phyloP scores from a whole-genome alignment of 2,797 vertebrate genomes.

The Chelon labrosus region DNA sequence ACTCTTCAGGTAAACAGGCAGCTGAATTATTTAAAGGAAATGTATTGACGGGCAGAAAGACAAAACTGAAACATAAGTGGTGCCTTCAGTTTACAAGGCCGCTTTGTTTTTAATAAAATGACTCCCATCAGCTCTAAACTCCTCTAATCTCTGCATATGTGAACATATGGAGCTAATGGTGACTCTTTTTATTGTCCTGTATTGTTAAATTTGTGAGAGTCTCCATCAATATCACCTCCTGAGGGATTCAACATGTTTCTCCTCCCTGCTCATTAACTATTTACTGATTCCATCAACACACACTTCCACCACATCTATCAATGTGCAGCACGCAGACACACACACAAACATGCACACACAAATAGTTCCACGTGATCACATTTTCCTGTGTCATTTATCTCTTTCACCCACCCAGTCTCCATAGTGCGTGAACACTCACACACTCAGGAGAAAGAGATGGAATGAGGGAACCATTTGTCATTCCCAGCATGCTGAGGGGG shows the following conservation, averaged over 20 bases:
- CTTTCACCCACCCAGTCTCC: slow-evolving; percentile 25
- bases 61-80: too few species aligned
- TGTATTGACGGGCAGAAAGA: too few species aligned
- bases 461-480: slow-evolving; percentile 52
- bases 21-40: too few species aligned
- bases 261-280: slow-evolving; percentile 58
- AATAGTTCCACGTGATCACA: slow-evolving; percentile 30
- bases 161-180: slow-evolving; percentile 12
- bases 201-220: too few species aligned
- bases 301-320: slow-evolving; percentile 27
- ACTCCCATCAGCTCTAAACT: not conserved
- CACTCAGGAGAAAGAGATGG: slow-evolving; percentile 15
- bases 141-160: not conserved
- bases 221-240: slow-evolving; percentile 17
- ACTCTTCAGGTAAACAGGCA: too few species aligned
- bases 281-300: slow-evolving; percentile 52
- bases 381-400: slow-evolving; percentile 41
- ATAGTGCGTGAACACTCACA: slow-evolving; percentile 6
- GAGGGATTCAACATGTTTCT: slow-evolving; percentile 14
- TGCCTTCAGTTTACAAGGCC: too few species aligned
- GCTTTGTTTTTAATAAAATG: too few species aligned
- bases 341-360: not conserved
- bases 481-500: slow-evolving; percentile 43
- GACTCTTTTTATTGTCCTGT: not conserved
- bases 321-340: not conserved